phyloP scores from a whole-genome alignment of 2,888 invertebrate species.

The Lasioglossum malachurum region DNA sequence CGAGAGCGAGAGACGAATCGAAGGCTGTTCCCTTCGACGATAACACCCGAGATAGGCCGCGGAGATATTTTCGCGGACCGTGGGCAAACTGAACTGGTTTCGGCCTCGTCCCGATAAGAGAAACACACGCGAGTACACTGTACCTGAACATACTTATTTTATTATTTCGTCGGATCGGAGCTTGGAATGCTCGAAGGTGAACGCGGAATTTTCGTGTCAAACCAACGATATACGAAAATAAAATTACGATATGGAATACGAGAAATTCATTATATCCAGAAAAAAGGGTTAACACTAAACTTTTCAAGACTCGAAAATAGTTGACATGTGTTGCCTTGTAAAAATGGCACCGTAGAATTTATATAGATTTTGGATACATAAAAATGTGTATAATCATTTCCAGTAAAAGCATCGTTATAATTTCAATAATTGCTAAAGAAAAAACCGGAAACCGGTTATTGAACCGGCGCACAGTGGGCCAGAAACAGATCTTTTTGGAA shows the following conservation, averaged over 20 bases:
- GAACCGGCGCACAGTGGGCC: too few species aligned
- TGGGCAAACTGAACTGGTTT: slow-evolving; percentile 50
- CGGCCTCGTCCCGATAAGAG: slow-evolving; percentile 41
- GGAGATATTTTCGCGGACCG: slow-evolving; percentile 43
- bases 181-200: not conserved
- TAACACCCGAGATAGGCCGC: slow-evolving; percentile 38
- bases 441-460: too few species aligned
- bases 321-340: too few species aligned
- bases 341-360: too few species aligned
- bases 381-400: too few species aligned
- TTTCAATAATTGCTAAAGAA: too few species aligned
- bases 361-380: too few species aligned
- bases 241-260: not conserved
- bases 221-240: not conserved
- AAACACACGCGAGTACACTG: slow-evolving; percentile 29
- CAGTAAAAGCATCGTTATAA: too few species aligned
- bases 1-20: slow-evolving; percentile 50
- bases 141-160: slow-evolving; percentile 39
- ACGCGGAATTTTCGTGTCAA: not conserved
- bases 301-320: too few species aligned
- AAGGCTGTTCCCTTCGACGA: slow-evolving; percentile 39
- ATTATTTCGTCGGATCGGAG: slow-evolving; percentile 9
- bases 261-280: not conserved
- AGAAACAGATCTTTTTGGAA: too few species aligned
- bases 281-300: not conserved